Conservation (phyloP, 2,888 invertebrate genomes). For the Polia nebulosa region DNA sequence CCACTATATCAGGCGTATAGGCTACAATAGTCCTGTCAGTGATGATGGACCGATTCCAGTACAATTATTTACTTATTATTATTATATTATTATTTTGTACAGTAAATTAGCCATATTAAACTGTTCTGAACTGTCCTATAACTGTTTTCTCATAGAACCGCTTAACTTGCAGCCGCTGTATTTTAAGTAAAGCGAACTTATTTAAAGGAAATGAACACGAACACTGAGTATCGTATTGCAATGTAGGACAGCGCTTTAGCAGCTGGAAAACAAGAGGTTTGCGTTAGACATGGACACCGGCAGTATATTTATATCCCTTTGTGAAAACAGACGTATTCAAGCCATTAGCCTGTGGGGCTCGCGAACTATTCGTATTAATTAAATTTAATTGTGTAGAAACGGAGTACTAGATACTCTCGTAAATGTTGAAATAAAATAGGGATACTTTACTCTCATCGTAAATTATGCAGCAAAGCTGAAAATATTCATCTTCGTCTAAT, state of each 20-base stretch:
- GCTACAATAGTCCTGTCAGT: too few relatives aligned
- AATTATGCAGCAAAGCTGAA: conserved; percentile 52
- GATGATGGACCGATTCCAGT: too few relatives aligned
- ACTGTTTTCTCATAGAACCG: too few relatives aligned
- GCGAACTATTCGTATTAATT: conserved; percentile 90
- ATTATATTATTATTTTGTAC: too few relatives aligned
- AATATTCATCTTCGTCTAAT: conserved; percentile 63
- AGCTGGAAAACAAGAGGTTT: conserved; percentile 52
- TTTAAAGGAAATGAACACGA: conserved; percentile 48
- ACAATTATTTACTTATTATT: too few relatives aligned
- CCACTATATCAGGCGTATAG: too few relatives aligned
- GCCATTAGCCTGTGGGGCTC: conserved; percentile 86
- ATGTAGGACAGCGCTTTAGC: conserved; percentile 57
- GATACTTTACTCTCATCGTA: conserved; percentile 67
- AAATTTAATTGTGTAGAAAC: conserved; percentile 89
- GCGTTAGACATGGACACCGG: conserved; percentile 64
- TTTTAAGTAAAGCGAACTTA: conserved; percentile 39
- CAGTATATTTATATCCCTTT: conserved; percentile 81
- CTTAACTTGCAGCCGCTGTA: conserved; percentile 36
- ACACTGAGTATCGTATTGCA: conserved; percentile 53
- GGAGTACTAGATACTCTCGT: conserved; percentile 74
- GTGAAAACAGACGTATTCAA: conserved; percentile 82
- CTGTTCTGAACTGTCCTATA: too few relatives aligned
- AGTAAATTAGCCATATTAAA: too few relatives aligned
- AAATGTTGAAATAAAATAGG: conserved; percentile 62